A percentile compares a stretch with the other conserved stretches of the same genome.
Evolutionary conservation across 92 coral and sea anemone genomes (phyloP).

Genomic region (Porites evermanni): DNA sequence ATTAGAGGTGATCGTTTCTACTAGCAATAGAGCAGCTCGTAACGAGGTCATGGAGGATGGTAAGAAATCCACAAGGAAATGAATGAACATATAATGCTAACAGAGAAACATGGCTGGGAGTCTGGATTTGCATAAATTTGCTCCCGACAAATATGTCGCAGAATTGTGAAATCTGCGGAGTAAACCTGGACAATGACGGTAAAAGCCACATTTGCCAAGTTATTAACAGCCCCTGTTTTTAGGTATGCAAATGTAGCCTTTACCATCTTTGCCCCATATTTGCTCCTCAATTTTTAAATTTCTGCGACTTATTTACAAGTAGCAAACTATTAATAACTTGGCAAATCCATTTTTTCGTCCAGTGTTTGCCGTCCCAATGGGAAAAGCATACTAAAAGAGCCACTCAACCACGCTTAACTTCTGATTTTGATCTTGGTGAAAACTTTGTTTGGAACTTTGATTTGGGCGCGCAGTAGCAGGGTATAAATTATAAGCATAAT

Average conservation of each 20-base stretch:
- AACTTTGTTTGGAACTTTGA: conserved; percentile 1
- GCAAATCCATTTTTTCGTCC: conserved; percentile 1
- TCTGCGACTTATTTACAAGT: not conserved
- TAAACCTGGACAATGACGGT: conserved; percentile 18
- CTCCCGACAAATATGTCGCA: too few species aligned
- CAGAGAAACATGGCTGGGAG: conserved; percentile 42
- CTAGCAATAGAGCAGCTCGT: conserved; percentile 17
- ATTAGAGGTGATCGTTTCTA: conserved; percentile 15
- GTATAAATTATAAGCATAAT: not conserved
- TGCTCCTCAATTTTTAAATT: not conserved
- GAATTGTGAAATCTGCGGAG: too few species aligned
- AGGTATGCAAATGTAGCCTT: too few species aligned
- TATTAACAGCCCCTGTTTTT: not conserved
- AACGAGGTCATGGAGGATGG: conserved; percentile 35
- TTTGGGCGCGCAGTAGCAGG: not conserved
- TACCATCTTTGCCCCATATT: too few species aligned
- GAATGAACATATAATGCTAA: conserved; percentile 42
- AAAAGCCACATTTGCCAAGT: conserved; percentile 13
- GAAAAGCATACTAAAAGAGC: conserved; percentile 2
- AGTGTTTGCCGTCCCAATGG: not conserved
- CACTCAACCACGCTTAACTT: not conserved
- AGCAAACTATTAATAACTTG: not conserved
- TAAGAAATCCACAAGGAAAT: conserved; percentile 20
- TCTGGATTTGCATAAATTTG: conserved; percentile 24
- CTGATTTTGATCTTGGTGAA: conserved; percentile 1